Evolutionary conservation across 2,113 vertebrate genomes (phyloP).

Genomic region (Erythrocercus mccallii): DNA sequence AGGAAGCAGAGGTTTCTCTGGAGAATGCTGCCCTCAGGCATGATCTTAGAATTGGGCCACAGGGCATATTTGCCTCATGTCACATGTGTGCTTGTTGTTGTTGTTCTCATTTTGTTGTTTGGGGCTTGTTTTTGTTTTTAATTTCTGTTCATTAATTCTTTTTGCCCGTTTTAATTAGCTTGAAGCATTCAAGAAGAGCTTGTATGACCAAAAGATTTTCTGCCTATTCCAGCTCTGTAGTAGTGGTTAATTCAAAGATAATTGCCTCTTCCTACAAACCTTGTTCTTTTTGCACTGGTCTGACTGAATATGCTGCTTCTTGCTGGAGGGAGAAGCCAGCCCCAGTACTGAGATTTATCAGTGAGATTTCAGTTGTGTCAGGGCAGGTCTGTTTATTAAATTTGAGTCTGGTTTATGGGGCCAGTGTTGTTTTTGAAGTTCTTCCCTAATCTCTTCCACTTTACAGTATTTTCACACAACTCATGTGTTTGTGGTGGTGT

Average conservation of each 20-base stretch:
- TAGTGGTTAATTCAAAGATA: background rate
- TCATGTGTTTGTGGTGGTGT: background rate
- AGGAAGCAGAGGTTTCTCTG: background rate
- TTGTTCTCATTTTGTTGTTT: background rate
- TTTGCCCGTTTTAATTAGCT: background rate
- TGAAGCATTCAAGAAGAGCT: background rate
- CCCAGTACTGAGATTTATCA: background rate
- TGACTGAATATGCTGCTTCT: background rate
- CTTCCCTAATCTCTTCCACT: background rate
- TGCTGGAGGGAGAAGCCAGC: background rate
- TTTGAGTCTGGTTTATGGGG: background rate
- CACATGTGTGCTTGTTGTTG: accelerated
- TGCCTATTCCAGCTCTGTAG: background rate
- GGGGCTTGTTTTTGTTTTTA: background rate
- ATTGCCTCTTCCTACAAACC: background rate
- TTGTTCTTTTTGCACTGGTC: background rate
- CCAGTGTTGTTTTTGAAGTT: background rate
- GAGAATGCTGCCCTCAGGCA: background rate
- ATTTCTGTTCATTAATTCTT: background rate
- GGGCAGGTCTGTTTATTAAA: background rate
- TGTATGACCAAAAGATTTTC: background rate
- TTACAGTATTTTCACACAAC: background rate
- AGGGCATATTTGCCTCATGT: background rate
- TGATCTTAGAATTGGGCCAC: background rate
- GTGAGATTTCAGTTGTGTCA: background rate